Base-by-base conservation (phyloP, 2,888 invertebrate species). In the Latrodectus hesperus region DNA sequence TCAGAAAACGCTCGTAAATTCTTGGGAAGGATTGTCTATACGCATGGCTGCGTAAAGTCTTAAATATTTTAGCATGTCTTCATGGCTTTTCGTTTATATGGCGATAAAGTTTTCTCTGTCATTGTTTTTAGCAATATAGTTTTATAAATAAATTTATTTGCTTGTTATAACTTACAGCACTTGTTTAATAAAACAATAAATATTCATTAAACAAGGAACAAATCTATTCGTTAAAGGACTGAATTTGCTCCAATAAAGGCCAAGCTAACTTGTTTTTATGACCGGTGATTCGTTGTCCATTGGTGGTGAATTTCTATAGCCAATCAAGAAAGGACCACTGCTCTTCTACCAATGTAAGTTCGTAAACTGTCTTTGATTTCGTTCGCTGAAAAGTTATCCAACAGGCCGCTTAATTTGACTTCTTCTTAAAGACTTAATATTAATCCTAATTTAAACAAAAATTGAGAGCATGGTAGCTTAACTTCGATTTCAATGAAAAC, bases 261-360 rank as follows among this genome's bases (percentile, higher is more conserved):
- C 73, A 82, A 89, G 89, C 89, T 86, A 71, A 60, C 74, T 89
- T 83, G 85, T 83, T 89, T 86, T 86, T 89, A 86, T 89, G 86
- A 83, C 82, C 84, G 89, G 84, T 82, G 87, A 87, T 92, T 95
- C 95, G 94, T 94, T 95, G 95, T 94, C 95, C 95, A 95, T 95
- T 95, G 95, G 95, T 95, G 95, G 95, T 95, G 95, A 95, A 95
- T 91, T 91, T 91, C 90, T 91, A 91, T 91, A 92, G 91, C 96
- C 96, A 96, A 96, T 96, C 96, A 96, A 95, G 95, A 95, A 95
- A 94, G 94, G 93, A 93, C 93, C 94, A 93, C 94, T 94, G 89
- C 89, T 89, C 90, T 90, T 91, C 91, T 94, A 94, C 94, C 94
- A 94, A 94, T 94, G 95, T 95, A 95, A 95, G 95, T 95, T 93